A percentile compares a stretch with the other conserved stretches of the same genome.
Evolutionary conservation across 2,113 vertebrate species (phyloP).

Genomic region (Fregata magnificens): DNA sequence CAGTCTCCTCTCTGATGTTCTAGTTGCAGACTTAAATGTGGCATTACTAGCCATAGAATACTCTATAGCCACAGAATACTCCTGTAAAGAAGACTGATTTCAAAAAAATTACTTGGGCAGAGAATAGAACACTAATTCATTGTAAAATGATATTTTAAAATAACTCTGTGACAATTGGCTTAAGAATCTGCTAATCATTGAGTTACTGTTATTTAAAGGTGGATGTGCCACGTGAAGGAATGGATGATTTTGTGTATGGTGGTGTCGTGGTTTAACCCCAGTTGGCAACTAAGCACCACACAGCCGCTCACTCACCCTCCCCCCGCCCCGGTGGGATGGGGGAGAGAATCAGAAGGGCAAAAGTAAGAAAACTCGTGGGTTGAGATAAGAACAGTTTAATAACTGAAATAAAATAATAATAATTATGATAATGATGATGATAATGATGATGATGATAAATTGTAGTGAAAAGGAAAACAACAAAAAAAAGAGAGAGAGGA

Average conservation of each 20-base stretch:
- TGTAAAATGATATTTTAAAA: not conserved
- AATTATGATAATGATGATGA: no score
- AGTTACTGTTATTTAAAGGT: not conserved
- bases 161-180: not conserved
- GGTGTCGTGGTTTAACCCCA: no score
- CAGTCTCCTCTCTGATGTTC: not conserved
- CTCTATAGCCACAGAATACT: not conserved
- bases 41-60: not conserved
- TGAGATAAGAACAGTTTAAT: no score
- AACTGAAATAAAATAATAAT: no score
- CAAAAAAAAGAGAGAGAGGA: no score
- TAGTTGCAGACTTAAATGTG: not conserved
- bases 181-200: not conserved
- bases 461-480: no score
- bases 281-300: no score
- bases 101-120: not conserved
- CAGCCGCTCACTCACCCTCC: no score
- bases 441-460: no score
- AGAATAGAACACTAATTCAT: not conserved
- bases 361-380: no score
- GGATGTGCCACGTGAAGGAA: not conserved
- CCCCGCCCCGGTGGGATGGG: no score
- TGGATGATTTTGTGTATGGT: not conserved
- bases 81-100: not conserved
- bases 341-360: no score